Conservation (phyloP, 2,797 vertebrate species). For the Vespertilio murinus region DNA sequence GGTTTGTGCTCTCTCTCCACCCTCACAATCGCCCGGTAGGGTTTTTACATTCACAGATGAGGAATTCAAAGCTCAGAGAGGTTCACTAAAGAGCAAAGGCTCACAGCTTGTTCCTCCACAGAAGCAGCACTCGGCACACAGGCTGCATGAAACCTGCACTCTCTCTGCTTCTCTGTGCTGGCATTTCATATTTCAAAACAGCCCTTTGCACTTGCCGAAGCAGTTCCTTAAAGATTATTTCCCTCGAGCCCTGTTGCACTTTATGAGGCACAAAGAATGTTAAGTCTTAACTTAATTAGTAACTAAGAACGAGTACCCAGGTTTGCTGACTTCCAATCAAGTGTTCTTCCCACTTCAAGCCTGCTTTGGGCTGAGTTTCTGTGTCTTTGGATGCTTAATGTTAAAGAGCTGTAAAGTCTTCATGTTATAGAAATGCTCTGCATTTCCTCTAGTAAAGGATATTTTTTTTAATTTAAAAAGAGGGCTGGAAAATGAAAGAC, state of each 20-base stretch:
- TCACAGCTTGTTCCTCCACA: background rate
- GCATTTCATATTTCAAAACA: background rate
- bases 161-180: background rate
- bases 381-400: background rate
- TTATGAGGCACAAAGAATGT: conserved; percentile 16
- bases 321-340: conserved; percentile 8
- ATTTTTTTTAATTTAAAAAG: conserved; percentile 10
- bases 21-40: background rate
- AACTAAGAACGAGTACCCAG: background rate
- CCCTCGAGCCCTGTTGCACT: background rate
- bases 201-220: background rate
- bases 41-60: conserved; percentile 13
- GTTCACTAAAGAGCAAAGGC: background rate
- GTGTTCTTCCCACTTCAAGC: background rate
- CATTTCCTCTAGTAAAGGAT: background rate
- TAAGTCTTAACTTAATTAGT: conserved; percentile 30
- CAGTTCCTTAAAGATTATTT: conserved; percentile 25
- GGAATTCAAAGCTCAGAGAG: conserved; percentile 44
- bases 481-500: conserved; percentile 7
- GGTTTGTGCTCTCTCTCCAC: background rate
- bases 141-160: background rate
- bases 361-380: background rate
- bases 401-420: background rate
- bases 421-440: background rate
- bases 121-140: background rate